Evolutionary conservation across 1,140 invertebrate species (phyloP), one percentile per base, ranked within the genome.

Genomic region (Leptinotarsa texana): DNA sequence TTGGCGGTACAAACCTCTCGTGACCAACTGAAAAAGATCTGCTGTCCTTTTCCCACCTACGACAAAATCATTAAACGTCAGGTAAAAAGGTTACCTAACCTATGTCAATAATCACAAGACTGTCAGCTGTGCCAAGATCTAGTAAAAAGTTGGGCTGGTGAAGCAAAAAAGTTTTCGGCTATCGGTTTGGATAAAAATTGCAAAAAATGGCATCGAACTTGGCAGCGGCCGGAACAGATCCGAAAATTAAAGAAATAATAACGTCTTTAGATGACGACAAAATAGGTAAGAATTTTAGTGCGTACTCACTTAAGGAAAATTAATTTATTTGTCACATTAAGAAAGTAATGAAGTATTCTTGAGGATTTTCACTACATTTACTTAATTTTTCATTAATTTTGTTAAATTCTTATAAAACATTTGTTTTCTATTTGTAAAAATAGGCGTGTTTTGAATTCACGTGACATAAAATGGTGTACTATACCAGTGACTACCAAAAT

Each of bases 191-290:
- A n/a, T 24, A 21, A 61, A 72, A 51, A 62, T 62, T 13, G 22
- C 18, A 51, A 72, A 75, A 73, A 75, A 78, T 78, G 77, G 62
- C 72, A 63, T 61, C 76, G 13, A 78, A 77, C 22, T 47, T 77
- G 47, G 69, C 72, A 49, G 75, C 74, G 13, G 72, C 73, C 13
- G 78, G 74, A 84, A 85, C 87, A 18, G 86, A 88, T 71, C 86
- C 86, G 80, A 90, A 90, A 84, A 90, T 93, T 76, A 91, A 92
- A 80, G 91, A 93, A 82, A 90, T 94, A 62, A 91, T 93, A 75
- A 90, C 91, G 21, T 88, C 89, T 73, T 84, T 94, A 78, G 92
- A 92, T 73, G 92, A 94, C 80, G 93, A 94, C 79, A 94, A 94
- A 89, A 93, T 93, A 81, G 93, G 93, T 94, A 89, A 90, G 88